Base-by-base conservation (phyloP, 2,888 invertebrate species). In the Lymantria dispar region DNA sequence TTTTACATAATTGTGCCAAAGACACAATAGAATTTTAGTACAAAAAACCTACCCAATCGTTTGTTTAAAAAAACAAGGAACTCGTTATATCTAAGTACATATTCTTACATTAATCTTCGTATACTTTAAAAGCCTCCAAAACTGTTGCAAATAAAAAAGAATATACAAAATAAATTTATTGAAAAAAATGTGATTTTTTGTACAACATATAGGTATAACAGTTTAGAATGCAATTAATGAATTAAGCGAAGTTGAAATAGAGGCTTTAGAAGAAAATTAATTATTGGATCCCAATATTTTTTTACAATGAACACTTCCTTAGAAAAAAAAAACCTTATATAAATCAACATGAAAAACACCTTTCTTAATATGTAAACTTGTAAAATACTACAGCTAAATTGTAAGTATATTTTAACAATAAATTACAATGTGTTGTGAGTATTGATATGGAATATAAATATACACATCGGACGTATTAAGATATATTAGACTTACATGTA, bases 91-190 rank as follows among this genome's bases (percentile, higher is more conserved):
- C 89, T 91, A 90, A 91, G 88, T 91, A 90, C 89, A 83, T 87
- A 85, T 80, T 80, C 88, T 87, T 87, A 90, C 70, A 84, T 83
- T 87, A 80, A 78, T 78, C 76, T 68, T 89, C 90, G 89, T 90
- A 90, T 90, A 90, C 89, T 83, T 87, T 84, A 87, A 85, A 90
- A 90, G 90, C 91, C 91, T 91, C 91, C 86, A 85, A 91, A 85
- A 40, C 3, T 36, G 78, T 81, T 76, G 72, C 77, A 82, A 85
- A 78, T 74, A 38, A 52, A 31, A 54, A 68, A 77, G 73, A 76
- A 74, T 75, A 73, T 77, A 71, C 74, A 82, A 81, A 81, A 77
- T 76, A 76, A 77, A 74, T 73, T 74, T 74, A 76, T 71, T 76
- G 69, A 75, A 82, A 81, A 76, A 78, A 74, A 80, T 77, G 76